Evolutionary conservation across 2,888 invertebrate genomes (phyloP).

Genomic region (Chesias legatella): DNA sequence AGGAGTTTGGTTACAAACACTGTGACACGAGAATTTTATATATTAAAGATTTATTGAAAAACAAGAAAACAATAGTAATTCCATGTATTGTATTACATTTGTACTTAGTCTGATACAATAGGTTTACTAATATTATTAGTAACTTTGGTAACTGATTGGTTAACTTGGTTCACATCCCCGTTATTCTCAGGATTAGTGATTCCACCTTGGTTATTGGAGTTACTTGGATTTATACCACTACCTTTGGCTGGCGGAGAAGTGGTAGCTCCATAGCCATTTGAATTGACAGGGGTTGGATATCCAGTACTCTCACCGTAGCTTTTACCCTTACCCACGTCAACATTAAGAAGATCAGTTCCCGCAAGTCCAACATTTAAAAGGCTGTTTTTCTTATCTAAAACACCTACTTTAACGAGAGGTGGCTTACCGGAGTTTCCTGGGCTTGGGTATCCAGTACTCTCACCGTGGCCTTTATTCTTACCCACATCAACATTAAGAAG

Average conservation of each 20-base stretch:
- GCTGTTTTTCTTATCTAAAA: neutral
- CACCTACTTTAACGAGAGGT: neutral
- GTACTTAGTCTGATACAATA: no score
- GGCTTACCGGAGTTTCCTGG: no score
- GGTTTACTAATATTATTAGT: no score
- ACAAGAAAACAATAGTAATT: no score
- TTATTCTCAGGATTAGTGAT: slow-evolving; percentile 2
- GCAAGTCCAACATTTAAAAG: slow-evolving; percentile 1
- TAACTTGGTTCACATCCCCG: slow-evolving; percentile 3
- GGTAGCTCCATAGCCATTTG: neutral
- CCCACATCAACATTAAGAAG: no score
- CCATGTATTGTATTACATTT: no score
- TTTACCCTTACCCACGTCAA: neutral
- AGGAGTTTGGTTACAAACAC: no score
- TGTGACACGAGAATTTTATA: no score
- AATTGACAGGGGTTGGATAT: neutral
- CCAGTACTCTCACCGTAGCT: neutral
- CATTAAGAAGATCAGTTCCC: neutral
- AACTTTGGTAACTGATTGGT: neutral
- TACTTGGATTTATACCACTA: neutral
- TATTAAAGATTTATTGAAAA: no score
- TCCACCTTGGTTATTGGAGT: slow-evolving; percentile 1
- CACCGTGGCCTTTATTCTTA: no score
- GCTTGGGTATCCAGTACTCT: no score
- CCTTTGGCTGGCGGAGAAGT: slow-evolving; percentile 1